A percentile compares a stretch with the other conserved stretches of the same genome.
These are phyloP conservation scores for Ceramica pisi DNA, from an alignment of 2,888 invertebrate species.

Conservation along the genomic window DNA sequence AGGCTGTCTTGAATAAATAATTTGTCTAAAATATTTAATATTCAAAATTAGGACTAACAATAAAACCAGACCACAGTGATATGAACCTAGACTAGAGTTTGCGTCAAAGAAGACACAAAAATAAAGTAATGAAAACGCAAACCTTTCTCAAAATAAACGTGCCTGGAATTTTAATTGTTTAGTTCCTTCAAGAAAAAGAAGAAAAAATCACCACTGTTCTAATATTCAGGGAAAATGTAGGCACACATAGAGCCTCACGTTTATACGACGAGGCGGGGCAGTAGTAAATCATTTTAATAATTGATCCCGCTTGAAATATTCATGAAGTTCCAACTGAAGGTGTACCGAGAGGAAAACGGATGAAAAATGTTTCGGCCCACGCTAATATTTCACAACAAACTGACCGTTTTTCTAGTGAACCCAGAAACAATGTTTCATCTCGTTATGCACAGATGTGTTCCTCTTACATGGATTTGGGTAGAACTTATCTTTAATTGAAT, in stretches of 20 bases:
- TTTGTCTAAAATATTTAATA: slow-evolving; percentile 13
- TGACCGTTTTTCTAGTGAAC: slow-evolving; percentile 76
- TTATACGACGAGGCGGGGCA: slow-evolving; percentile 75
- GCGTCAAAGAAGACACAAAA: slow-evolving; percentile 9
- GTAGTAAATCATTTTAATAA: slow-evolving; percentile 91
- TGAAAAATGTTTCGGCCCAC: slow-evolving; percentile 83
- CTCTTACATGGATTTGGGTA: background rate
- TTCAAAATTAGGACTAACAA: slow-evolving; percentile 9
- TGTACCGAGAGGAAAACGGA: slow-evolving; percentile 82
- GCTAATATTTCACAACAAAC: slow-evolving; percentile 79
- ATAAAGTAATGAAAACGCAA: slow-evolving; percentile 52
- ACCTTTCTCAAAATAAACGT: slow-evolving; percentile 61
- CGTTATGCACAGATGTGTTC: slow-evolving; percentile 24
- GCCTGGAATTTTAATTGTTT: slow-evolving; percentile 67
- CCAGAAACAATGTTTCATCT: slow-evolving; percentile 67
- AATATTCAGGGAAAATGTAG: slow-evolving; percentile 72
- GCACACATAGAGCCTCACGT: slow-evolving; percentile 75
- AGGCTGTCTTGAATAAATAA: slow-evolving; percentile 14
- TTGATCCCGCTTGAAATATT: slow-evolving; percentile 89
- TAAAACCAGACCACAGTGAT: slow-evolving; percentile 3
- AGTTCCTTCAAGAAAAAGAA: slow-evolving; percentile 58
- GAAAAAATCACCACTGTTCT: slow-evolving; percentile 67
- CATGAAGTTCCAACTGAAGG: slow-evolving; percentile 86
- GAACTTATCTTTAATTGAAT: slow-evolving; percentile 17
- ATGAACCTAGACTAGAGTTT: background rate